Conservation (phyloP, 2,888 invertebrate genomes). For the Craniophora ligustri region DNA sequence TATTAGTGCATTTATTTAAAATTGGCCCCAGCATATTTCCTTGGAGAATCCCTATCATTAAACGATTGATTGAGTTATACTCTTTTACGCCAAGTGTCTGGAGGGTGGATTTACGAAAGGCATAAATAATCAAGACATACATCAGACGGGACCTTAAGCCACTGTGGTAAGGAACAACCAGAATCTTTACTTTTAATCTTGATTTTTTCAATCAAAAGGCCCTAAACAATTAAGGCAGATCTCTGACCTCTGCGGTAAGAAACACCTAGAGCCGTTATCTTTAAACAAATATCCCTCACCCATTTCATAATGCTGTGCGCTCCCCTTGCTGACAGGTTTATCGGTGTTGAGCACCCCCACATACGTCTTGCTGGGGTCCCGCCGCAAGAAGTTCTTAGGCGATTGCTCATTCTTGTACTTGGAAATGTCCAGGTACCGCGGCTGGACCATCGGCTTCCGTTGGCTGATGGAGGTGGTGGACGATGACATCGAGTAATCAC, state of each 20-base stretch:
- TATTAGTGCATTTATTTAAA: too few relatives aligned
- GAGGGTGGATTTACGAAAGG: too few relatives aligned
- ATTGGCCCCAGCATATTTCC: slow-evolving; percentile 17
- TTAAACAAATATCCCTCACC: slow-evolving; percentile 65
- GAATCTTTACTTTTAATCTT: too few relatives aligned
- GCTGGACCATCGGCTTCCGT: slow-evolving; percentile 71
- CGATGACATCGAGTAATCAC: slow-evolving; percentile 85
- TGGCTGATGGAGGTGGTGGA: slow-evolving; percentile 79
- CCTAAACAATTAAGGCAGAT: too few relatives aligned
- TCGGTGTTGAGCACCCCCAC: slow-evolving; percentile 71
- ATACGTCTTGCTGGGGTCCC: slow-evolving; percentile 88
- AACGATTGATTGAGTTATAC: background rate
- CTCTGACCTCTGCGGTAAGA: too few relatives aligned
- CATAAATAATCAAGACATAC: too few relatives aligned
- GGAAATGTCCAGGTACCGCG: slow-evolving; percentile 89
- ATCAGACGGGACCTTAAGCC: too few relatives aligned
- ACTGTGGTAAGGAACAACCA: too few relatives aligned
- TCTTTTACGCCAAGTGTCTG: too few relatives aligned
- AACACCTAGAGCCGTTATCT: too few relatives aligned
- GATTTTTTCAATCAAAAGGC: too few relatives aligned
- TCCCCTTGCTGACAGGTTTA: slow-evolving; percentile 70
- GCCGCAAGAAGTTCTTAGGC: slow-evolving; percentile 83
- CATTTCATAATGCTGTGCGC: slow-evolving; percentile 82
- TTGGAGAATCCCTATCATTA: background rate
- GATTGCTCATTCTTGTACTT: slow-evolving; percentile 88